Evolutionary conservation across 2,888 invertebrate genomes (phyloP).

Genomic region (Dryobota labecula): DNA sequence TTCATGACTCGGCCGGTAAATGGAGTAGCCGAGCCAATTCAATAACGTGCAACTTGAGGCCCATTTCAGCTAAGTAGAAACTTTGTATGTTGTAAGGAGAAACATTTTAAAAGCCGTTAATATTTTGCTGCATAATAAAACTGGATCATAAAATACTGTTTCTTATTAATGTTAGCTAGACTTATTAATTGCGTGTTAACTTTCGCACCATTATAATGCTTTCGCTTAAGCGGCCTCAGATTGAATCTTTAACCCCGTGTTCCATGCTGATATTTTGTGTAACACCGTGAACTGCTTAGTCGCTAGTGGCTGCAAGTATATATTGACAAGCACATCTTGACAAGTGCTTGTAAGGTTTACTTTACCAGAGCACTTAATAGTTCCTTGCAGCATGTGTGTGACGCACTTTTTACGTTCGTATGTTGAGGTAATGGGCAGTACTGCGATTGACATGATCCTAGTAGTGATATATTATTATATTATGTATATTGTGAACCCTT

Average conservation of each 20-base stretch:
- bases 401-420: background rate
- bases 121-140: conserved; percentile 38
- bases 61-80: conserved; percentile 63
- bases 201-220: conserved; percentile 22
- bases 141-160: conserved; percentile 18
- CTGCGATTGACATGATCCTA: background rate
- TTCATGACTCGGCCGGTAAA: conserved; percentile 79
- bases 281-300: background rate
- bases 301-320: background rate
- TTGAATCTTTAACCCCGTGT: background rate
- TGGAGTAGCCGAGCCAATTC: conserved; percentile 74
- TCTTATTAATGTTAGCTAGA: conserved; percentile 17
- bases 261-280: conserved; percentile 5
- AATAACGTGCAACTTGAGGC: conserved; percentile 68
- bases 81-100: conserved; percentile 36
- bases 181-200: conserved; percentile 7
- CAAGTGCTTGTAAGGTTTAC: background rate
- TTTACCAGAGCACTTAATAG: background rate
- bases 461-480: background rate
- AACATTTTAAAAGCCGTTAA: conserved; percentile 32
- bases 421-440: background rate
- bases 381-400: background rate
- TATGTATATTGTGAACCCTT: background rate
- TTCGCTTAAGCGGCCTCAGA: background rate
- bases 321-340: background rate